Base-by-base conservation (phyloP, 1,140 invertebrate species). In the Oreohelix idahoensis region DNA sequence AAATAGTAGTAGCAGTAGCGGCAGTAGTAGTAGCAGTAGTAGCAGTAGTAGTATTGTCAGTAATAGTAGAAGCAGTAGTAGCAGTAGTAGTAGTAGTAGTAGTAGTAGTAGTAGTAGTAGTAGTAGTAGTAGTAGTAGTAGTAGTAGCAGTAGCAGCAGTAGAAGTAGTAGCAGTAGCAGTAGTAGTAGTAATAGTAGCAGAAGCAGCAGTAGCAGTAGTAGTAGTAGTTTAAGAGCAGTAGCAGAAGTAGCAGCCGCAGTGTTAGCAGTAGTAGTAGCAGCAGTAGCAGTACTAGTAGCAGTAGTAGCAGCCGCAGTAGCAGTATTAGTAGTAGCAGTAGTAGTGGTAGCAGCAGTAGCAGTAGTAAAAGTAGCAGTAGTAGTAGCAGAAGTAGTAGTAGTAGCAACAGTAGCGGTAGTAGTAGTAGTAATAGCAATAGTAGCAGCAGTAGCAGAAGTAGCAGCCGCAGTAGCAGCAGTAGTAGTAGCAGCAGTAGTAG, bases 371-470 rank as follows among this genome's bases (percentile, higher is more conserved):
- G 53, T n/a, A 58, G 53, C 10, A 15, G 53, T n/a, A 58, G 53
- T n/a, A 58, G 23, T 4, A 58, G 53, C 23, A 58, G 53, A 20
- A 15, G 53, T n/a, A 58, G 53, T 71, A 71, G 32, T 23, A 71
- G 32, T 71, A 71, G 32, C 4, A 23, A 11, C 32, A 71, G 32
- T 71, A 71, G 29, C 4, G 32, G 69, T 71, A 71, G 69, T 23
- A 15, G 69, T 71, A 71, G 69, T 71, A 39, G 69, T 66, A 79
- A 51, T 79, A 79, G 77, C 11, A 66, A 51, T 79, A 79, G 77
- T 79, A 79, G 51, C 11, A 79, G 77, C 66, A 79, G 77, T 66
- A 66, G 77, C 66, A 79, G 77, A 69, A 79, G 77, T 32, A 79
- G 77, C 66, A 79, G 77, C 11, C 8, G 77, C 66, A 79, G 77